A percentile compares a stretch with the other conserved stretches of the same genome.
These are phyloP conservation scores for Eupeodes corollae DNA, from an alignment of 1,140 invertebrate species.

Conservation along the genomic window DNA sequence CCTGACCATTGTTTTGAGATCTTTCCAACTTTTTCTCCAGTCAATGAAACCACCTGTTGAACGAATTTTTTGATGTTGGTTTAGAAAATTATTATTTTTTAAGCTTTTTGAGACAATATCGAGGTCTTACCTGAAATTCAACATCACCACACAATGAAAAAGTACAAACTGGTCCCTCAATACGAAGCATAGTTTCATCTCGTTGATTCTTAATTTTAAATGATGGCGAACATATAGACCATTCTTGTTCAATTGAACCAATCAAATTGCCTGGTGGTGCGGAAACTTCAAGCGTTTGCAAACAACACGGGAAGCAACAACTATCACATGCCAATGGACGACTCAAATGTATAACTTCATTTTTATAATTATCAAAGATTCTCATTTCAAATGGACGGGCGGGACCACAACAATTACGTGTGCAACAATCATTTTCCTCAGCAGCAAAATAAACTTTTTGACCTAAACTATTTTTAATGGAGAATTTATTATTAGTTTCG, in stretches of 20 bases:
- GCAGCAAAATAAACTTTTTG: slow-evolving; percentile 75
- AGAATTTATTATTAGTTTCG: slow-evolving; percentile 84
- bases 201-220: slow-evolving; percentile 68
- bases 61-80: background rate
- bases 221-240: slow-evolving; percentile 65
- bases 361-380: slow-evolving; percentile 64
- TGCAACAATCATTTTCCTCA: slow-evolving; percentile 72
- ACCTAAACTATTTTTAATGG: slow-evolving; percentile 61
- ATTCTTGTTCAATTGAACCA: slow-evolving; percentile 73
- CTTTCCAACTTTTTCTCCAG: slow-evolving; percentile 55
- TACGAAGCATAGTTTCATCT: slow-evolving; percentile 63
- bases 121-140: slow-evolving; percentile 53
- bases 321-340: slow-evolving; percentile 64
- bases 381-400: slow-evolving; percentile 74
- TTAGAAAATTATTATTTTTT: background rate
- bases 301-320: slow-evolving; percentile 74
- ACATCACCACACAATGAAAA: slow-evolving; percentile 72
- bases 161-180: slow-evolving; percentile 76
- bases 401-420: slow-evolving; percentile 65
- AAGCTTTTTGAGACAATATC: background rate
- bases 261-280: slow-evolving; percentile 60
- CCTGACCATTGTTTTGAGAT: slow-evolving; percentile 72
- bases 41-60: slow-evolving; percentile 47
- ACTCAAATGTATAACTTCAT: slow-evolving; percentile 63
- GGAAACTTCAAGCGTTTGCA: slow-evolving; percentile 70